A percentile compares a stretch with the other conserved stretches of the same genome.
Evolutionary conservation across 2,113 vertebrate species (phyloP).

Genomic region (Acanthisitta chloris): DNA sequence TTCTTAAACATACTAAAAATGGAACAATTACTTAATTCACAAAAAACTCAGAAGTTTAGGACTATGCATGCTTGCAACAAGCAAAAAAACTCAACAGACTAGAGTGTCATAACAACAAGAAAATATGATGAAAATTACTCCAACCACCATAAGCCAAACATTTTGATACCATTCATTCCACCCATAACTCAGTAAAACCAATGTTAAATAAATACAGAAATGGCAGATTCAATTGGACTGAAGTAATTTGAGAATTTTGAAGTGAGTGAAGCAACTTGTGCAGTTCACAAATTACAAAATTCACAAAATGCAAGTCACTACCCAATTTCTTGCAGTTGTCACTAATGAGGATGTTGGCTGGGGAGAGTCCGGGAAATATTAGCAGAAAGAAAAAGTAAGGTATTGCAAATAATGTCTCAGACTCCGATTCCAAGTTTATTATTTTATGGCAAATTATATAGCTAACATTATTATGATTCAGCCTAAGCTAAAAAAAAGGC

Average conservation of each 20-base stretch:
- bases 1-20: neutral
- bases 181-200: neutral
- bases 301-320: neutral
- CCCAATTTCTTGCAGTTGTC: neutral
- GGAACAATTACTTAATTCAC: neutral
- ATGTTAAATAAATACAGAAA: neutral
- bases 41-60: neutral
- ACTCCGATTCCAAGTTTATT: neutral
- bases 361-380: neutral
- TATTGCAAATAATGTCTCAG: neutral
- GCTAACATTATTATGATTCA: neutral
- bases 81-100: neutral
- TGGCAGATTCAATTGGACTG: neutral
- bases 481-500: neutral
- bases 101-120: neutral
- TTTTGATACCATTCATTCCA: neutral
- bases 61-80: neutral
- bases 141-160: neutral
- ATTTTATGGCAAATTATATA: neutral
- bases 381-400: neutral
- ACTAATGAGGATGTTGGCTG: neutral
- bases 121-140: neutral
- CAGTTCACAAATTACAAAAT: neutral
- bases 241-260: neutral
- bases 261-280: neutral